phyloP scores from a whole-genome alignment of 2,113 vertebrate genomes.

The Megaceryle torquata region DNA sequence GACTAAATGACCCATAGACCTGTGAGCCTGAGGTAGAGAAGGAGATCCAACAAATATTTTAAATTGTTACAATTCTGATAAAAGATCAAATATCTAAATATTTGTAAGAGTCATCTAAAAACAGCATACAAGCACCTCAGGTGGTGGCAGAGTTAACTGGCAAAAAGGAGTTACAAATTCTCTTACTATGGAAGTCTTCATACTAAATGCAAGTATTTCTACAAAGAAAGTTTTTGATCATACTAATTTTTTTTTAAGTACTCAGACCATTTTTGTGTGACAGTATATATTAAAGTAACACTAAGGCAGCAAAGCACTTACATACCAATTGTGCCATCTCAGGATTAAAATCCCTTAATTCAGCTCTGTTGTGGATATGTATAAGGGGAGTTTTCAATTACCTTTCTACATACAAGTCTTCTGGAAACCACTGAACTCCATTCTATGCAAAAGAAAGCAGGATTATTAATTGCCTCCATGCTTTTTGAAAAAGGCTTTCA shows the following conservation, averaged over 20 bases:
- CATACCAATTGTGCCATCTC: background rate
- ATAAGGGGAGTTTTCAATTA: conserved; percentile 9
- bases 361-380: background rate
- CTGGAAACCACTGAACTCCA: conserved; percentile 16
- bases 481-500: conserved; percentile 40
- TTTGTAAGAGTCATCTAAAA: background rate
- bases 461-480: conserved; percentile 53
- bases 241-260: background rate
- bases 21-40: background rate
- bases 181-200: background rate
- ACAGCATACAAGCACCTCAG: background rate
- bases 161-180: background rate
- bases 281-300: background rate
- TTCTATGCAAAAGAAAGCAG: conserved; percentile 12
- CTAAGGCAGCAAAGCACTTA: background rate
- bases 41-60: background rate
- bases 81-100: background rate
- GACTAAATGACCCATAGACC: background rate
- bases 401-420: background rate
- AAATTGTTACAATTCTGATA: background rate
- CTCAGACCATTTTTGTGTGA: background rate
- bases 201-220: background rate
- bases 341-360: conserved; percentile 24
- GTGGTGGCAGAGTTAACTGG: background rate
- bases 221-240: background rate